These are phyloP conservation scores for Andrena fulva DNA, from an alignment of 2,888 invertebrate genomes.

Conservation along the genomic window DNA sequence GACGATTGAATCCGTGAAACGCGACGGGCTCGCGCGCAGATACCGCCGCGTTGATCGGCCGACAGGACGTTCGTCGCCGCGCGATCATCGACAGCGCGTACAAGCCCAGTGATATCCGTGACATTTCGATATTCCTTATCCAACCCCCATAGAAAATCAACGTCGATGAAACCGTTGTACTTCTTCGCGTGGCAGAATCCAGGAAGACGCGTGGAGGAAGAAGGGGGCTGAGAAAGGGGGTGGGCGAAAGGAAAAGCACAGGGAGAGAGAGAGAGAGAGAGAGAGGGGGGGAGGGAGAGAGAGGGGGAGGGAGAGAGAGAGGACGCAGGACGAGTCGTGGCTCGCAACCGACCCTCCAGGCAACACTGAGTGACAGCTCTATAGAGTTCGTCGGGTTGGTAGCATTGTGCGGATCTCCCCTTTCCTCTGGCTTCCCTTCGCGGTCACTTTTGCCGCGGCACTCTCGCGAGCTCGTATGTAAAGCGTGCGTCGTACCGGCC, in stretches of 20 bases:
- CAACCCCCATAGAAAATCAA: slow-evolving; percentile 77
- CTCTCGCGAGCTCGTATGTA: slow-evolving; percentile 70
- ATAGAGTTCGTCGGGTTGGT: slow-evolving; percentile 82
- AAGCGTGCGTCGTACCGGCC: slow-evolving; percentile 64
- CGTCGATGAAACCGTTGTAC: slow-evolving; percentile 66
- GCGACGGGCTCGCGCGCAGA: slow-evolving; percentile 13
- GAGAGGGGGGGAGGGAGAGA: slow-evolving; percentile 41
- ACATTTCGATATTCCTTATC: slow-evolving; percentile 70
- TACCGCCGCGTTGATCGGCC: slow-evolving; percentile 24
- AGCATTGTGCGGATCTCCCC: slow-evolving; percentile 79
- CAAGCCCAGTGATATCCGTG: slow-evolving; percentile 59
- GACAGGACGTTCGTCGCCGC: slow-evolving; percentile 45
- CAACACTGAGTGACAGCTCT: slow-evolving; percentile 82
- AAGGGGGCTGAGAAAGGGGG: slow-evolving; percentile 12
- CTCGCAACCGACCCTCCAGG: slow-evolving; percentile 70
- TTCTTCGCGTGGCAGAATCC: slow-evolving; percentile 57
- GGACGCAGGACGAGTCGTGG: slow-evolving; percentile 65
- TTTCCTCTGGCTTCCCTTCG: slow-evolving; percentile 28
- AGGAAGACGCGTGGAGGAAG: slow-evolving; percentile 35
- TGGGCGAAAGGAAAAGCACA: slow-evolving; percentile 18
- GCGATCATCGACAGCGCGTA: slow-evolving; percentile 45
- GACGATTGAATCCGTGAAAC: not conserved
- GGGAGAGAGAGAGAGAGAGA: slow-evolving; percentile 24
- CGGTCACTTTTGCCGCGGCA: slow-evolving; percentile 65
- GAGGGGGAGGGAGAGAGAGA: slow-evolving; percentile 49